Base-by-base conservation (phyloP, 2,888 invertebrate genomes). In the Noctua fimbriata region DNA sequence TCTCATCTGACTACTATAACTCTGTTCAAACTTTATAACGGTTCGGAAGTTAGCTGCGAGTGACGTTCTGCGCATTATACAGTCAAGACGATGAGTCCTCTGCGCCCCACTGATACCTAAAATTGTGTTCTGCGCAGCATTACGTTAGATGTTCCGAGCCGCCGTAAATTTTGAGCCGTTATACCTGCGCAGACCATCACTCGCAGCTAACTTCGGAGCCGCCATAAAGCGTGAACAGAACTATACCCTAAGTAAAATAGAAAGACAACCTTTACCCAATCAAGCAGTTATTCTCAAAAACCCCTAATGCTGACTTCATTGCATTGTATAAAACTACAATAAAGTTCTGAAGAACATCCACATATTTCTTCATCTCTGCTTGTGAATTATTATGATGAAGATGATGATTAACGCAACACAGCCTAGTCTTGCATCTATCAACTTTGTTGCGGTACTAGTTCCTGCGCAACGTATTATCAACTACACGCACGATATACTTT, bases 401-500 rank as follows among this genome's bases (percentile, higher is more conserved):
- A 67, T 55, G 65, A 32, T 83, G 41, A 78, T 70, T 73, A 60
- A 36, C 41, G 47, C 55, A 84, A 63, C 47, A 24, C 21, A 72
- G 16, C 44, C 1, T 47, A 58, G 36, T 52, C 21, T 72, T 76
- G 55, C 60, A 74, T 67, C 18, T 41, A 71, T 60, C 36, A 77
- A 77, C 60, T 58, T 12, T 44, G 75, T 76, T 84, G 75, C 81
- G 67, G 16, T 44, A n/a, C 70, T 49, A 24, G 36, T 5, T 28
- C 44, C 66, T 84, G 75, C 80, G 84, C 32, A 80, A 67, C n/a
- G 41, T 60, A 72, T 67, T 67, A 83, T 80, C 77, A 76, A 24
- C 18, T 76, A n/a, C 77, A 81, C 47, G 52, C 83, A 63, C 44
- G 63, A 81, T 83, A 77, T 69, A 83, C 32, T 83, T 83, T 60